These are phyloP conservation scores for Esox niger DNA, from an alignment of 2,113 vertebrate species.

Conservation along the genomic window DNA sequence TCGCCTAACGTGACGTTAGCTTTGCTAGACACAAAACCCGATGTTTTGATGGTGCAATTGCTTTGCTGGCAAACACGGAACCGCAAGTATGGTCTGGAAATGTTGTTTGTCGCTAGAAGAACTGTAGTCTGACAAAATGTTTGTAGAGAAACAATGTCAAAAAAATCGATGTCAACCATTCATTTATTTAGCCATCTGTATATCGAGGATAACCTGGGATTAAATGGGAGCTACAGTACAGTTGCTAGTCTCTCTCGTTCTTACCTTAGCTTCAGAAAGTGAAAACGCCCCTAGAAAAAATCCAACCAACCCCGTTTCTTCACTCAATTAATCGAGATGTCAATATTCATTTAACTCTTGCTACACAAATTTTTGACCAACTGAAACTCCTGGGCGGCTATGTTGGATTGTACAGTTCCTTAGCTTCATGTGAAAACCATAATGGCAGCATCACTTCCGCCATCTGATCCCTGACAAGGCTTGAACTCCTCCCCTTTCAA, in stretches of 20 bases:
- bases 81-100: not conserved
- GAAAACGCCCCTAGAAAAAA: not conserved
- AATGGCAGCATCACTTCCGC: constrained; percentile 53
- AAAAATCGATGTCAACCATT: not conserved
- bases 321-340: not conserved
- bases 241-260: not conserved
- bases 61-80: not conserved
- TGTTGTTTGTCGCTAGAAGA: not conserved
- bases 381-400: not conserved
- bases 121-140: not conserved
- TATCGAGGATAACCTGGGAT: not conserved
- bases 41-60: not conserved
- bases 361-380: not conserved
- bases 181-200: not conserved
- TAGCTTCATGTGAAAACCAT: not conserved
- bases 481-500: constrained; percentile 26
- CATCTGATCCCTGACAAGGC: constrained; percentile 44
- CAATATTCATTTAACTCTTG: not conserved
- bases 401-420: constrained; percentile 33
- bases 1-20: not conserved
- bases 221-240: not conserved
- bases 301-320: not conserved
- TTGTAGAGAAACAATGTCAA: too few species aligned
- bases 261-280: not conserved
- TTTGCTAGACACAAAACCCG: not conserved